Evolutionary conservation across 2,113 vertebrate species (phyloP).

Genomic region (Accipiter virgatus): DNA sequence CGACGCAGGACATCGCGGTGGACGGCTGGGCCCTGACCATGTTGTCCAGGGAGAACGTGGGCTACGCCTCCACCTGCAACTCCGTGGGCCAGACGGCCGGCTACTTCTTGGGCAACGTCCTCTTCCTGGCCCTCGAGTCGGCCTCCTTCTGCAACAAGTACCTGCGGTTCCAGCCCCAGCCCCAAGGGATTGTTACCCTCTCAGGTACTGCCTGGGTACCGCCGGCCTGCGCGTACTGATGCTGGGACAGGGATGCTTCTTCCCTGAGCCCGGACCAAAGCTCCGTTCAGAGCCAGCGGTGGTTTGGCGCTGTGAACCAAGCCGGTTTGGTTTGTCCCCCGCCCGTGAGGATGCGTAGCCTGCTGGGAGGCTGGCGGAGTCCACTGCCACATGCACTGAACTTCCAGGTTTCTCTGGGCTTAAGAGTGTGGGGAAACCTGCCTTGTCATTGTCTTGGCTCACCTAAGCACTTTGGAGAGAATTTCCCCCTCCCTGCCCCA

Average conservation of each 20-base stretch:
- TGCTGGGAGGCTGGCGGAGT: not conserved
- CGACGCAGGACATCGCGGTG: conserved; percentile 98
- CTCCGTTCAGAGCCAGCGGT: fast-evolving
- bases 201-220: conserved; percentile 77
- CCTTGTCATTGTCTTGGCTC: not conserved
- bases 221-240: fast-evolving
- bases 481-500: not conserved
- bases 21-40: conserved; percentile 98
- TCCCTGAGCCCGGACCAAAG: not conserved
- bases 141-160: conserved; percentile 97
- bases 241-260: not conserved
- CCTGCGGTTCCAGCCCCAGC: conserved; percentile 84
- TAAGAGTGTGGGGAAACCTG: not conserved
- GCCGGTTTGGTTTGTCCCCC: not conserved
- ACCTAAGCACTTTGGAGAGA: not conserved
- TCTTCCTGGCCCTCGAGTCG: conserved; percentile 96
- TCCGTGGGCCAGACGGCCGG: conserved; percentile 97
- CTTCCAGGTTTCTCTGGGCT: not conserved
- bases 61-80: conserved; percentile 97
- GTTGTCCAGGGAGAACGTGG: conserved; percentile 94
- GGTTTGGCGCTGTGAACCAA: fast-evolving
- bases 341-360: not conserved
- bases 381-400: fast-evolving
- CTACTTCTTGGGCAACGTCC: conserved; percentile 96
- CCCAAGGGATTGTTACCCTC: conserved; percentile 89